Evolutionary conservation across 2,113 vertebrate species (phyloP).

Genomic region (Brevimyrus niger): DNA sequence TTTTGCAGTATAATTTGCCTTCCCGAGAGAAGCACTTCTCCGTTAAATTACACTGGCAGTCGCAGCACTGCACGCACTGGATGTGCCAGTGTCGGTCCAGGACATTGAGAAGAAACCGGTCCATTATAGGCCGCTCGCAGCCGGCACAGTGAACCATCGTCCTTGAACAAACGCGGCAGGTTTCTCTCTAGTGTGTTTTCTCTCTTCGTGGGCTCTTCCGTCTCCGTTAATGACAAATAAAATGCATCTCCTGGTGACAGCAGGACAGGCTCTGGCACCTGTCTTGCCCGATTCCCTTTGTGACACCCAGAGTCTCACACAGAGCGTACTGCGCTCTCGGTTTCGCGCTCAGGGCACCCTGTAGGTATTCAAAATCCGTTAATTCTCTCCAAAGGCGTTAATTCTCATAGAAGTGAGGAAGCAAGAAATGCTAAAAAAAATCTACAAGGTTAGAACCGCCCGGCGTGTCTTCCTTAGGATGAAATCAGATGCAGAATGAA

Average conservation of each 20-base stretch:
- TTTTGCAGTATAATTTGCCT: slow-evolving; percentile 95
- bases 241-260: background rate
- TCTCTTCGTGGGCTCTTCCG: background rate
- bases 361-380: background rate
- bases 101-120: slow-evolving; percentile 94
- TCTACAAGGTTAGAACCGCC: background rate
- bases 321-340: background rate
- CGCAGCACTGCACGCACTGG: slow-evolving; percentile 95
- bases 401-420: background rate
- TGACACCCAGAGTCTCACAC: background rate
- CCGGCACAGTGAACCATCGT: slow-evolving; percentile 94
- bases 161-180: slow-evolving; percentile 55
- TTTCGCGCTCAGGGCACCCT: background rate
- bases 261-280: background rate
- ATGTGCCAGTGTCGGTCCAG: slow-evolving; percentile 97
- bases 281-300: background rate
- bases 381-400: background rate
- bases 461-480: background rate
- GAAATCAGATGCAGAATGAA: background rate
- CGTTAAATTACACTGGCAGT: slow-evolving; percentile 94
- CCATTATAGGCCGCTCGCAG: slow-evolving; percentile 93
- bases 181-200: background rate
- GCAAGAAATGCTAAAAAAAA: background rate
- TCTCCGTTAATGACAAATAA: background rate
- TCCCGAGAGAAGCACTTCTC: slow-evolving; percentile 98